Conservation (phyloP, 2,113 vertebrate genomes). For the Heptranchias perlo region DNA sequence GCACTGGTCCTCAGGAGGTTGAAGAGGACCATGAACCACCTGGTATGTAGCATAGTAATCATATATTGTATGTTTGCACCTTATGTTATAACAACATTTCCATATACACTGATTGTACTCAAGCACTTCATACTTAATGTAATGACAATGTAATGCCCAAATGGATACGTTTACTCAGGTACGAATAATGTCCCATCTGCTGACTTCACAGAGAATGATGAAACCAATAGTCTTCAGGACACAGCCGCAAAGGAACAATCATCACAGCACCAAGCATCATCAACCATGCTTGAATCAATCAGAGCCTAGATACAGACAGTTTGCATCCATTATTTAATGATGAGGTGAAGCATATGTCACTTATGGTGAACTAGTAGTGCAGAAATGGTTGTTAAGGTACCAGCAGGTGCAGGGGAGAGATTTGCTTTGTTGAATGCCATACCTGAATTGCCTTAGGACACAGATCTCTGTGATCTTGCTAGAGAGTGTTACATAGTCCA, state of each 20-base stretch:
- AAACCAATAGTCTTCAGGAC: background rate
- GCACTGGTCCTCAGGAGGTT: background rate
- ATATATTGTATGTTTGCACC: slow-evolving; percentile 12
- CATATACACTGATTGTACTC: background rate
- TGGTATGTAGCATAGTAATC: background rate
- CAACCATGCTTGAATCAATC: background rate
- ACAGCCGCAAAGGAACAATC: background rate
- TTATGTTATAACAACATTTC: slow-evolving; percentile 12
- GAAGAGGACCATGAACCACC: slow-evolving; percentile 14
- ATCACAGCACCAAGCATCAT: background rate
- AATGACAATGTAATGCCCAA: background rate
- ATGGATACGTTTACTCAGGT: background rate
- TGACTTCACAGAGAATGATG: background rate
- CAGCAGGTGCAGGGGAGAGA: no score
- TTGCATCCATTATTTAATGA: no score
- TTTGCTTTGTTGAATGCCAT: no score
- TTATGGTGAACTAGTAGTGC: no score
- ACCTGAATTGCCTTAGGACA: no score
- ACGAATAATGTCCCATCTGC: slow-evolving; percentile 24
- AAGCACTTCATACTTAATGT: background rate
- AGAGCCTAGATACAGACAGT: background rate
- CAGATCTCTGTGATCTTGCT: no score
- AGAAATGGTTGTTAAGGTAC: no score
- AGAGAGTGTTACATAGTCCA: no score
- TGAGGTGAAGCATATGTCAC: no score